Base-by-base conservation (phyloP, 1,140 invertebrate genomes). In the Cydia amplana region DNA sequence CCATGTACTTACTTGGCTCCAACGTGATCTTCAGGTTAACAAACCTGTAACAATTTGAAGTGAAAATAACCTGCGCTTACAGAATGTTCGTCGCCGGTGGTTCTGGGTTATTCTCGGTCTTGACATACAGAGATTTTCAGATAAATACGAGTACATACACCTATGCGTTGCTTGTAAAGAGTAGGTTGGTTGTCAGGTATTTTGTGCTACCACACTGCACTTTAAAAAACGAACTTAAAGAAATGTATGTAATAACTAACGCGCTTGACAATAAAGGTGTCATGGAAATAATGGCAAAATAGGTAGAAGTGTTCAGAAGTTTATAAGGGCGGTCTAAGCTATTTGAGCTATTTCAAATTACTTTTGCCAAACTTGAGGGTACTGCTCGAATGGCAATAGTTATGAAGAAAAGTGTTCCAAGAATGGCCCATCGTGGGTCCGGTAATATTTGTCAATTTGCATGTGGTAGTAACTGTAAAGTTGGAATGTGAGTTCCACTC, bases 401-500 rank as follows among this genome's bases (percentile, higher is more conserved):
- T 51, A 18, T 51, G 49, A 5, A 18, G 16, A 51, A 9, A 60
- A 60, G 9, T 23, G 20, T 23, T 60, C 2, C 20, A 10, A 60
- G 55, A 60, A 60, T 60, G 20, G n/a, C 55, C 55, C 55, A 60
- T 7, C n/a, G 55, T 32, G 32, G 74, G 73, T 75, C 77, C 74
- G 78, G 75, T 83, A 77, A 81, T 89, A 82, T 89, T 88, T 90
- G 86, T 87, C 88, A 88, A 90, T 90, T 90, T 87, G 74, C 86
- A 86, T 85, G 65, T 86, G 65, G 73, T 70, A 73, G 77, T 88
- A 88, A 87, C 88, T 87, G 87, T 90, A 87, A 83, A 84, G 74
- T 76, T 78, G 84, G 82, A 83, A 85, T 87, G 87, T 75, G 81
- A 80, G 73, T 43, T 63, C 84, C 79, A 70, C 55, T 75, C 77